phyloP scores from a whole-genome alignment of 2,888 invertebrate genomes.

The Aporophyla lueneburgensis region DNA sequence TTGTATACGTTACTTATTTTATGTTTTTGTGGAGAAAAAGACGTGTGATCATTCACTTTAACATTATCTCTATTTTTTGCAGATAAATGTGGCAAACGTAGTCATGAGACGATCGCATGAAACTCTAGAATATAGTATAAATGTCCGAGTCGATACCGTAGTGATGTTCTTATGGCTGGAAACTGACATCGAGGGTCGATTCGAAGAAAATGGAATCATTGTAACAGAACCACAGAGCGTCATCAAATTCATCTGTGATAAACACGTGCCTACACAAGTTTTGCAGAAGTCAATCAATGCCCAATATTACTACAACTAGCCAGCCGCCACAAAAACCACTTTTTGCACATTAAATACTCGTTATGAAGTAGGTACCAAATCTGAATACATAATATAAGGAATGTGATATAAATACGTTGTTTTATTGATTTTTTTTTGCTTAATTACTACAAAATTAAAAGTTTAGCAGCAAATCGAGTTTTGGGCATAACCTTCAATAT shows the following conservation, averaged over 20 bases:
- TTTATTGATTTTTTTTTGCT: conserved; percentile 1
- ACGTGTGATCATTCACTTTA: neutral
- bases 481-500: neutral
- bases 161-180: conserved; percentile 94
- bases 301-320: conserved; percentile 80
- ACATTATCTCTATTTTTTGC: conserved; percentile 60
- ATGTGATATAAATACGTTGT: neutral
- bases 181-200: conserved; percentile 90
- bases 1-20: too few species aligned
- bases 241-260: conserved; percentile 70
- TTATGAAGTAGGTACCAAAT: neutral
- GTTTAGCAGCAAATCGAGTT: neutral
- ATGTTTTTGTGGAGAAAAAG: neutral
- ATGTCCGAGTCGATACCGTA: conserved; percentile 86
- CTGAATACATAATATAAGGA: conserved; percentile 11
- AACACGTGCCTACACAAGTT: conserved; percentile 67
- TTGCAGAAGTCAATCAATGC: conserved; percentile 78
- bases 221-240: conserved; percentile 76
- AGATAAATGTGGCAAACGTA: conserved; percentile 76
- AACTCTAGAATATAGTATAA: conserved; percentile 71
- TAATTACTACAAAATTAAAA: neutral
- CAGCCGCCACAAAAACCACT: neutral
- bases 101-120: conserved; percentile 54
- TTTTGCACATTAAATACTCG: conserved; percentile 4
- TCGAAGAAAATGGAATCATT: conserved; percentile 95